Percentiles rank a stretch among this genome's conserved stretches.
phyloP scores from a whole-genome alignment of 2,113 vertebrate species.

The Lanius collurio region DNA sequence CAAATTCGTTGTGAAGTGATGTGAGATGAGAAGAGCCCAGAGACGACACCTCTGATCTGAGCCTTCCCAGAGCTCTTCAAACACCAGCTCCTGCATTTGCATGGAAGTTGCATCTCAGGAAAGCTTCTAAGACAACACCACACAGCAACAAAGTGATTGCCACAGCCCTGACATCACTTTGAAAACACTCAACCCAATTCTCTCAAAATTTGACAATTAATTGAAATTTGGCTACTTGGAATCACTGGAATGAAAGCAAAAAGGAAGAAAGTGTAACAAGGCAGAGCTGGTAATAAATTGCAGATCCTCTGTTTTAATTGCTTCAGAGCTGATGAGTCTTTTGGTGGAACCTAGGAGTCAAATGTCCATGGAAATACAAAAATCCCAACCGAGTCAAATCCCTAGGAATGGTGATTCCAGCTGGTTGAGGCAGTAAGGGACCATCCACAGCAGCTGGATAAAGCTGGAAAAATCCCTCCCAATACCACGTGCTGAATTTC shows the following conservation, averaged over 20 bases:
- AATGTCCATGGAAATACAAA: neutral
- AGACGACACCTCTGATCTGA: neutral
- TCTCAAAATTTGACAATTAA: conserved; percentile 32
- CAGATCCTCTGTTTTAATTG: neutral
- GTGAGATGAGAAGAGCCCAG: neutral
- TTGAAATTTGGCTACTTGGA: neutral
- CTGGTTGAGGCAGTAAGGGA: neutral
- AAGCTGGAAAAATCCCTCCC: neutral
- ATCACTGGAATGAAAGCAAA: neutral
- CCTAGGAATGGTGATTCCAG: neutral
- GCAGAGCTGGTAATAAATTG: neutral
- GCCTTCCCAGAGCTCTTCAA: neutral
- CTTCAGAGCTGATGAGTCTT: neutral
- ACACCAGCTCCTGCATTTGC: neutral
- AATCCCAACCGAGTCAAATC: neutral
- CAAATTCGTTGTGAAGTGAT: neutral
- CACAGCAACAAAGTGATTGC: neutral
- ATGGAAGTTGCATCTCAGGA: neutral
- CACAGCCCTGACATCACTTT: neutral
- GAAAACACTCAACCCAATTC: conserved; percentile 33
- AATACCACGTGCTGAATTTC: neutral
- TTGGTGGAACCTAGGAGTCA: neutral
- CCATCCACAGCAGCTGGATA: neutral
- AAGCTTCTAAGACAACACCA: neutral
- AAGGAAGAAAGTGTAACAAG: neutral